These are phyloP conservation scores for Megalonaias nervosa DNA, from an alignment of 1,140 invertebrate genomes.

Conservation along the genomic window DNA sequence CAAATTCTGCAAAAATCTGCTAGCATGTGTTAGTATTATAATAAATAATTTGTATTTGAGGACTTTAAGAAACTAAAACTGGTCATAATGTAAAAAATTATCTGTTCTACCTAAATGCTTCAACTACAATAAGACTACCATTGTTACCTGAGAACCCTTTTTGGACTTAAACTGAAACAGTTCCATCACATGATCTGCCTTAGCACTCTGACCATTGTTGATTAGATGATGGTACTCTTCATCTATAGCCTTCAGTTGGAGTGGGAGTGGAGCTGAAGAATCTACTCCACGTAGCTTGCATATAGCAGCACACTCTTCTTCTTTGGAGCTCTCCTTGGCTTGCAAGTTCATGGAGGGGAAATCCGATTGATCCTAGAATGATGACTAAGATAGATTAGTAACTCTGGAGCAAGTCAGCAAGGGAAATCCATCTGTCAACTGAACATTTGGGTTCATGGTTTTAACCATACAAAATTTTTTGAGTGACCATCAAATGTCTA, in stretches of 20 bases:
- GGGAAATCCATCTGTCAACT: too few relatives aligned
- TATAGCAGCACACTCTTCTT: conserved; percentile 69
- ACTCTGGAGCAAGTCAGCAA: background rate
- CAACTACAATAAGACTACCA: background rate
- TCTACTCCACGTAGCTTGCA: conserved; percentile 66
- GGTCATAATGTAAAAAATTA: background rate
- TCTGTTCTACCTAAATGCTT: background rate
- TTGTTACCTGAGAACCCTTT: conserved; percentile 65
- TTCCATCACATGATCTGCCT: conserved; percentile 66
- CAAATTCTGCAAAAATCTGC: too few relatives aligned
- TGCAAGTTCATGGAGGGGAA: conserved; percentile 58
- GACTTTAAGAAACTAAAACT: too few relatives aligned
- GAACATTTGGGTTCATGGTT: too few relatives aligned
- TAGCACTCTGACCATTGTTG: conserved; percentile 57
- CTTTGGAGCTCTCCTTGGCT: conserved; percentile 68
- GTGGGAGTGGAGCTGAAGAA: conserved; percentile 55
- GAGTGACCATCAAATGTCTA: too few relatives aligned
- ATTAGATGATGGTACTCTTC: conserved; percentile 67
- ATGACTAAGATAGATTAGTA: background rate
- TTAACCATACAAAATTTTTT: too few relatives aligned
- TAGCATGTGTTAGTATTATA: too few relatives aligned
- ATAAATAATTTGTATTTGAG: too few relatives aligned
- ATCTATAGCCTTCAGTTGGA: conserved; percentile 69
- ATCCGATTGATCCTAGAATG: conserved; percentile 47
- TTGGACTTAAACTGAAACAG: conserved; percentile 69